Base-by-base conservation (phyloP, 1,140 invertebrate species). In the Apis florea region DNA sequence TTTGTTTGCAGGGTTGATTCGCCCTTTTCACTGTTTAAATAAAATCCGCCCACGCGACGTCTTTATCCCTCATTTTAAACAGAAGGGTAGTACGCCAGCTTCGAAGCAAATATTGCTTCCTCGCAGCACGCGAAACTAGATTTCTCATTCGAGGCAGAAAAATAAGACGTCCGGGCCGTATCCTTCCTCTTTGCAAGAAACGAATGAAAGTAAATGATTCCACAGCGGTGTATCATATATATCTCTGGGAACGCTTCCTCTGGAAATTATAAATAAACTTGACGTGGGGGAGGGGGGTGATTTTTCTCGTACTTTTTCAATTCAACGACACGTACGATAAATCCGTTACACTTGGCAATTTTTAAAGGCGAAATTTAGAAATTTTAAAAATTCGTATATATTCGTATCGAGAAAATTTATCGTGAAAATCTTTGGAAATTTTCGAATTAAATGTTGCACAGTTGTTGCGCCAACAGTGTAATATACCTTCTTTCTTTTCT, bases 81-180 rank as follows among this genome's bases (percentile, higher is more conserved):
- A 56, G 70, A 56, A 2, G 26, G 12, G 6, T 40, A 21, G 6
- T 40, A 21, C 9, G 31, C 21, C 17, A 2, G 70, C 70, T 58
- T n/a, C 54, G 19, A 26, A 17, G 70, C 26, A 58, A 74, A 49
- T 74, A 74, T 26, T 31, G 17, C 47, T 63, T 21, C 17, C 21
- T 73, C 56, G 31, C n/a, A 15, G 56, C 19, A 72, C 72, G 47
- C 13, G 72, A 61, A 74, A 61, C 72, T 61, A 74, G 72, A 74
- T 74, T 74, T 74, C 58, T 63, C 58, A 63, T 61, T 74, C 51
- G 47, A 19, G 5, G n/a, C 24, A 51, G 72, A 74, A 74, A 51
- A 61, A 74, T 74, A 74, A 74, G 40, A 72, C 21, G 58, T 19
- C 56, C 56, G 31, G 15, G 21, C n/a, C 8, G 49, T 51, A 21